Evolutionary conservation across 2,888 invertebrate genomes (phyloP), one percentile per base, ranked within the genome.

Genomic region (Tribolium freemani): DNA sequence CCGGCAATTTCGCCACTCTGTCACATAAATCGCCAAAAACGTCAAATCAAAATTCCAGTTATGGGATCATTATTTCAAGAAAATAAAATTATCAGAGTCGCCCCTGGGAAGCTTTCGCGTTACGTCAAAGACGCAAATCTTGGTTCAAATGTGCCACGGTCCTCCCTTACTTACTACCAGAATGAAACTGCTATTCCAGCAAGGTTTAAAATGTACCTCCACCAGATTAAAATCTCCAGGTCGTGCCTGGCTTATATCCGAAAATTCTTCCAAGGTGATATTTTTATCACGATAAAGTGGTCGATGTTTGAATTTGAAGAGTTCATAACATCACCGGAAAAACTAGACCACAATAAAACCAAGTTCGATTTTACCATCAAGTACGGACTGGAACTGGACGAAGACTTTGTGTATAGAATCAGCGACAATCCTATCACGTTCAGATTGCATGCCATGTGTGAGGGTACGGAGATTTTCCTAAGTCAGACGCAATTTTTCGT

Each of bases 361-460:
- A 64, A 64, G 20, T 46, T 64, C 9, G 64, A 64, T 16, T 64
- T 51, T 21, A 54, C 64, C 3, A n/a, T 53, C 20, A 31, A 54
- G 3, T 45, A 64, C 26, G 9, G 21, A n/a, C 5, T 64, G 4
- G 51, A 51, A 9, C 2, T 64, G 3, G 54, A 64, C 10, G 8
- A 64, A 10, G 64, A 64, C 4, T 64, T 53, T 9, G 5, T 53
- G n/a, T n/a, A 21, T 3, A 64, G 5, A n/a, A 4, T 64, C 16
- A 16, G 10, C 10, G 30, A 53, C 0, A 30, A 5, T 10, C 64
- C 64, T n/a, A 44, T 64, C 6, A 9, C 8, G 2, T 64, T 64
- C 16, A 11, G 13, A 16, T 3, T 63, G 16, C 50, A 31, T 9
- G 64, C 64, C 5, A 3, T 1, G 3, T 10, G 38, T 9, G 44